These are phyloP conservation scores for Dasysyrphus albostriatus DNA, from an alignment of 2,888 invertebrate species.

Conservation along the genomic window DNA sequence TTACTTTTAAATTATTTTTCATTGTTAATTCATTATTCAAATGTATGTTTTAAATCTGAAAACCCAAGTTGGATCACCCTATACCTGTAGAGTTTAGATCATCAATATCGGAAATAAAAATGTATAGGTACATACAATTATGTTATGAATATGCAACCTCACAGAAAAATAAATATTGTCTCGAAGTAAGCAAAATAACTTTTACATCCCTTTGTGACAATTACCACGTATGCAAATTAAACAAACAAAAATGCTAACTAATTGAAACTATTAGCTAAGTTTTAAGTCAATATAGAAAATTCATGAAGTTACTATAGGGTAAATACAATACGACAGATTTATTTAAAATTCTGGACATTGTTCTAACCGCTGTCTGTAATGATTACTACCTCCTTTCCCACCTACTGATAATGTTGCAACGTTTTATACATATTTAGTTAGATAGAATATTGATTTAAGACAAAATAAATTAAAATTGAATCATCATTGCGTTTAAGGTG, in stretches of 20 bases:
- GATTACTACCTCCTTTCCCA: not conserved
- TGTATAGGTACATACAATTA: not conserved
- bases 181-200: not conserved
- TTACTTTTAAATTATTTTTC: too few species aligned
- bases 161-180: not conserved
- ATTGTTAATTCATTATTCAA: too few species aligned
- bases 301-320: not conserved
- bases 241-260: conserved; percentile 38
- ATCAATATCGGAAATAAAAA: not conserved
- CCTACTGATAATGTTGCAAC: not conserved
- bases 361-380: not conserved
- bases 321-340: conserved; percentile 7
- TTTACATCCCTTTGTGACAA: conserved; percentile 21
- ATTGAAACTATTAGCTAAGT: conserved; percentile 27
- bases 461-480: conserved; percentile 22
- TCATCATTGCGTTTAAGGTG: conserved; percentile 5
- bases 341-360: conserved; percentile 44
- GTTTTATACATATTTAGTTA: not conserved
- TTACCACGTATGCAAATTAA: conserved; percentile 8
- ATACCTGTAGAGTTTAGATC: too few species aligned
- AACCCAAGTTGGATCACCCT: too few species aligned
- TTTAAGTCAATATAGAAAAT: conserved; percentile 20
- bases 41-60: not conserved
- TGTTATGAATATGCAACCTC: not conserved
- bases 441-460: conserved; percentile 16